Base-by-base conservation (phyloP, 2,113 vertebrate species). In the Onychorhynchus coronatus region DNA sequence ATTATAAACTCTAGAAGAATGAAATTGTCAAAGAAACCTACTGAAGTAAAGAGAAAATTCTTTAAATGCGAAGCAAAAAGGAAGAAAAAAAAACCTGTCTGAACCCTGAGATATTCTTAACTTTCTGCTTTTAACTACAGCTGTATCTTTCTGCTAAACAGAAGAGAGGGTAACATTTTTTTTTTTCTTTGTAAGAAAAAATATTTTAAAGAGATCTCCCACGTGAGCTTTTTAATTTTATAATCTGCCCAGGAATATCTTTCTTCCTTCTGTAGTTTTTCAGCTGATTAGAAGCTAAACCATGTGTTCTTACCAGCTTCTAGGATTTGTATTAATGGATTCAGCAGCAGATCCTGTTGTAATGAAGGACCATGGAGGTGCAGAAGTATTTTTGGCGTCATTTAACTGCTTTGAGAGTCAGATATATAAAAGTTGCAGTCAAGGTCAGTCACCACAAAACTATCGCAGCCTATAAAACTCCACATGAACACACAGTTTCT, bases 251-350 rank as follows among this genome's bases (percentile, higher is more conserved):
- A 19, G 68, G 37, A 84, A 77, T 91, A 88, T 90, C 78, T 87
- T 84, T 8, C 61, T 94, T 96, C 88, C 52, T 84, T 82, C 89
- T 85, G 59, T 91, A 95, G 66, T 82, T 94, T 93, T 94, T 95
- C 39, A 83, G 49, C 16, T 67, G 82, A 66, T 52, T 85, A 86
- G 53, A 90, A 94, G 46, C 33, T 68, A 82, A 70, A 63, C 68
- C 23, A 31, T 88, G 75, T 93, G 63, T 46, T 83, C 53, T 88
- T 71, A 90, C 46, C 59, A 85, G 63, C 27, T 50, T 35, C 50
- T 21, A 94, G 75, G 46, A 39, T 66, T 90, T 74, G 46, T 53
- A 63, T 88, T 88, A 78, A 73, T 85, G 86, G 82, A 66, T 91
- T 16, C 35, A 88, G 39, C 67, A 85, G 62, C 42, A 84, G 55